These are phyloP conservation scores for Patella pellucida DNA, from an alignment of 2,888 invertebrate species.

Conservation along the genomic window DNA sequence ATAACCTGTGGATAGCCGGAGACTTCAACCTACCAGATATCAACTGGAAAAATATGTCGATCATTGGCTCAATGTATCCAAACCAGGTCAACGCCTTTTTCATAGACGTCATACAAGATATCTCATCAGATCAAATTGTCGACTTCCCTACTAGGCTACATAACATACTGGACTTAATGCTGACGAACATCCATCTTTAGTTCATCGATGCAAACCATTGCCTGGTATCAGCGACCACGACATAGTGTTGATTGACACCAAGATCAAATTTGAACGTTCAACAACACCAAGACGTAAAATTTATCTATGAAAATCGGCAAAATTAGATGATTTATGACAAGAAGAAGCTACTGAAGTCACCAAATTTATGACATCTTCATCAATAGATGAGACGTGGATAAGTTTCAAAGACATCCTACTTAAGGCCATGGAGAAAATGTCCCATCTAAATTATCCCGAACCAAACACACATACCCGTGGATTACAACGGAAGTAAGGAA, in stretches of 20 bases:
- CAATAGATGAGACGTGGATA: constrained; percentile 5
- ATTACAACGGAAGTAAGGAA: constrained; percentile 15
- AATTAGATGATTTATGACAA: background rate
- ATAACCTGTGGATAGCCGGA: constrained; percentile 15
- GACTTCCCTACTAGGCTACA: constrained; percentile 21
- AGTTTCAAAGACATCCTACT: background rate
- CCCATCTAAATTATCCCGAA: constrained; percentile 16
- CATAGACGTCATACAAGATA: constrained; percentile 2
- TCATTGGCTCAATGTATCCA: background rate
- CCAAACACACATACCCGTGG: constrained; percentile 21
- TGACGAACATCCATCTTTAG: constrained; percentile 13
- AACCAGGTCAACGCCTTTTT: background rate
- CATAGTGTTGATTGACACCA: constrained; percentile 11
- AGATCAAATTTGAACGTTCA: background rate
- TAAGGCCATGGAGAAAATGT: background rate
- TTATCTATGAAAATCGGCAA: constrained; percentile 16
- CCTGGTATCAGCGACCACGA: constrained; percentile 13
- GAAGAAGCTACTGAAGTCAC: background rate
- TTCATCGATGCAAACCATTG: background rate
- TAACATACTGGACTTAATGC: constrained; percentile 18
- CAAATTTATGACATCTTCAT: too few relatives aligned
- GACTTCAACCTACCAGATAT: constrained; percentile 24
- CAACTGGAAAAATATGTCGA: constrained; percentile 1
- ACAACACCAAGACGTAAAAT: constrained; percentile 10
- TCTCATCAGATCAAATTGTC: constrained; percentile 20